phyloP scores from a whole-genome alignment of 1,140 invertebrate species.

The Carposina sasakii region DNA sequence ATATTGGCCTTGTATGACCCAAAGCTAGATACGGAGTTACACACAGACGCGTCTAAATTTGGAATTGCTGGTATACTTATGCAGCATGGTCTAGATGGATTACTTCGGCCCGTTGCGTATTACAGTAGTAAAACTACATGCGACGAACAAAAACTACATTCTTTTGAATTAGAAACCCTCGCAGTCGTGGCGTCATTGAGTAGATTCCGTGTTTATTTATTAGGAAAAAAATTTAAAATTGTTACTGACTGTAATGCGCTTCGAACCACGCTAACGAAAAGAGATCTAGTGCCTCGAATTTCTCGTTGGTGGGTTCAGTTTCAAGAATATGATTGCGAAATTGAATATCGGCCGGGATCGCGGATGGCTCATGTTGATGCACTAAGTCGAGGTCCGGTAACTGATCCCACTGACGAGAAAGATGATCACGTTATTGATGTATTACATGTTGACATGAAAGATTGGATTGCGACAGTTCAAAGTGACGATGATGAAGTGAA shows the following conservation, averaged over 20 bases:
- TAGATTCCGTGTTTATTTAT: constrained; percentile 39
- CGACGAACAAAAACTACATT: constrained; percentile 39
- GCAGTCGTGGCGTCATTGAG: constrained; percentile 34
- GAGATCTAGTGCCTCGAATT: constrained; percentile 25
- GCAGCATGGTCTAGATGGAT: constrained; percentile 12
- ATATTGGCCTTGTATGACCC: constrained; percentile 13
- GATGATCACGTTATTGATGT: constrained; percentile 7
- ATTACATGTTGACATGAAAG: background rate
- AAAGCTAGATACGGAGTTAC: constrained; percentile 10
- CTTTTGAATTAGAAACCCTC: constrained; percentile 45
- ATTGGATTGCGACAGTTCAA: constrained; percentile 13
- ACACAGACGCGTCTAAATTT: constrained; percentile 19
- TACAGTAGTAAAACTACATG: constrained; percentile 33
- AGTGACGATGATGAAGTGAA: constrained; percentile 11
- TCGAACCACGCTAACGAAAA: constrained; percentile 24
- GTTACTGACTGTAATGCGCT: constrained; percentile 40
- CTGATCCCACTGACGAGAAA: constrained; percentile 2
- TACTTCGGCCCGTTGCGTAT: constrained; percentile 30
- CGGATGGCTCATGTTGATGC: constrained; percentile 43
- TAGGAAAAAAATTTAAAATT: constrained; percentile 33
- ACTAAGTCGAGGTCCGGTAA: constrained; percentile 28
- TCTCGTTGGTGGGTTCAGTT: constrained; percentile 36
- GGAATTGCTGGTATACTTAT: constrained; percentile 19
- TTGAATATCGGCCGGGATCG: constrained; percentile 29
- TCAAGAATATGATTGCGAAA: constrained; percentile 27